These are phyloP conservation scores for Dendropsophus ebraccatus DNA, from an alignment of 2,113 vertebrate genomes.

Conservation along the genomic window DNA sequence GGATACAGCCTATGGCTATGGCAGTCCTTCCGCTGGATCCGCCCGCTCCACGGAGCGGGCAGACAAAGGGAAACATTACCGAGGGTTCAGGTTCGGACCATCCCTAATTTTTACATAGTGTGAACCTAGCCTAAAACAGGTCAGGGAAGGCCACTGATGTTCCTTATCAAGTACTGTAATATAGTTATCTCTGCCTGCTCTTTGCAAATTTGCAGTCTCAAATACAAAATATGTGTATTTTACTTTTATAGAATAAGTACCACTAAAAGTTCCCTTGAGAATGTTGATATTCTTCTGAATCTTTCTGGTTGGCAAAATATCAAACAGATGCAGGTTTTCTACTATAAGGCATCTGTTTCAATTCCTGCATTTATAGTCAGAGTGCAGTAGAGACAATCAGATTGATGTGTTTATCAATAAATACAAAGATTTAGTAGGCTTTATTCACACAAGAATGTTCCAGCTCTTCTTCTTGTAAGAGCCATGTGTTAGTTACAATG, in stretches of 20 bases:
- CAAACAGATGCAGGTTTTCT: conserved; percentile 47
- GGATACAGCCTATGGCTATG: too few relatives aligned
- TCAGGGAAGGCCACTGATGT: too few relatives aligned
- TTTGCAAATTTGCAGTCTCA: background rate
- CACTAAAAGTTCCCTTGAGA: background rate
- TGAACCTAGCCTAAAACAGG: too few relatives aligned
- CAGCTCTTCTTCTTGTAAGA: background rate
- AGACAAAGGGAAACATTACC: too few relatives aligned
- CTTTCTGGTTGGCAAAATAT: background rate
- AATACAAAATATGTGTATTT: background rate
- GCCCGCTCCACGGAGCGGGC: too few relatives aligned
- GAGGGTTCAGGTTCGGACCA: too few relatives aligned
- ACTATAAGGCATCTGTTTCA: conserved; percentile 42
- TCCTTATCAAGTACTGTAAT: too few relatives aligned
- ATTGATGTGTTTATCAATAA: background rate
- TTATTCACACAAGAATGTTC: background rate
- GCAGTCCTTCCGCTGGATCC: too few relatives aligned
- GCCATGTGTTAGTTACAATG: background rate
- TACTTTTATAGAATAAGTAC: background rate
- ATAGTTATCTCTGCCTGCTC: background rate
- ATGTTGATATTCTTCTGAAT: conserved; percentile 16
- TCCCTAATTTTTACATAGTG: too few relatives aligned
- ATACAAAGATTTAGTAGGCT: too few relatives aligned
- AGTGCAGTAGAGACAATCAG: background rate
- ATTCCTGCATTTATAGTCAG: background rate